Evolutionary conservation across 64 coral and sea anemone genomes (phyloP).

Genomic region (Hydrozoanthus tunicans): DNA sequence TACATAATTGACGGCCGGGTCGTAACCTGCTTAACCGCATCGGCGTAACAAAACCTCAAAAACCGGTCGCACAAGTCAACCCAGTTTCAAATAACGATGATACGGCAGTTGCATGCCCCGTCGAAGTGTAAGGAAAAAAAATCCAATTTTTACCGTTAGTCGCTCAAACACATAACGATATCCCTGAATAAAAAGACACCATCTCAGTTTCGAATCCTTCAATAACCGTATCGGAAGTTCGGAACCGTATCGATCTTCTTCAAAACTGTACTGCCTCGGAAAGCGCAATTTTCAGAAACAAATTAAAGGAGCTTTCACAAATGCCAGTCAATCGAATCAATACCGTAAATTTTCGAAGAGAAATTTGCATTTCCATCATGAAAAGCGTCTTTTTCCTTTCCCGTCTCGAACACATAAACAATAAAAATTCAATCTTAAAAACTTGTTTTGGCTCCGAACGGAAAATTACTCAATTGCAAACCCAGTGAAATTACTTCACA

Average conservation of each 20-base stretch:
- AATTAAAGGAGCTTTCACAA: not conserved
- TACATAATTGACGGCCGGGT: too few relatives aligned
- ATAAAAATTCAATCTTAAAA: not conserved
- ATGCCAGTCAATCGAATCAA: not conserved
- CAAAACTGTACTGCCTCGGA: too few relatives aligned
- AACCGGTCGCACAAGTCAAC: conserved; percentile 6
- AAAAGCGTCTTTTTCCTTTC: not conserved
- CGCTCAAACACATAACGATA: not conserved
- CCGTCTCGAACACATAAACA: not conserved
- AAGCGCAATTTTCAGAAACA: too few relatives aligned
- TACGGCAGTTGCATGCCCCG: too few relatives aligned
- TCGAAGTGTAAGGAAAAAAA: too few relatives aligned
- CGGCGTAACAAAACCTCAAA: too few relatives aligned
- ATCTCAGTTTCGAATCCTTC: not conserved
- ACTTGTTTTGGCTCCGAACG: conserved; percentile 16
- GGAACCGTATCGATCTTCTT: not conserved
- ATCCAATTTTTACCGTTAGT: not conserved
- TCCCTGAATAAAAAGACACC: not conserved
- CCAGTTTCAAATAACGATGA: not conserved
- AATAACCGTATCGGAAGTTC: not conserved
- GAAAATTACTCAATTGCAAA: conserved; percentile 2
- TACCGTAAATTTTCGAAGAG: not conserved
- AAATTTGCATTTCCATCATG: not conserved
- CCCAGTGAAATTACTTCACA: conserved; percentile 54
- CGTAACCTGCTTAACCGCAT: too few relatives aligned